Percentiles rank a stretch among this genome's conserved stretches.
phyloP scores from a whole-genome alignment of 2,113 vertebrate species.

The Numenius arquata region DNA sequence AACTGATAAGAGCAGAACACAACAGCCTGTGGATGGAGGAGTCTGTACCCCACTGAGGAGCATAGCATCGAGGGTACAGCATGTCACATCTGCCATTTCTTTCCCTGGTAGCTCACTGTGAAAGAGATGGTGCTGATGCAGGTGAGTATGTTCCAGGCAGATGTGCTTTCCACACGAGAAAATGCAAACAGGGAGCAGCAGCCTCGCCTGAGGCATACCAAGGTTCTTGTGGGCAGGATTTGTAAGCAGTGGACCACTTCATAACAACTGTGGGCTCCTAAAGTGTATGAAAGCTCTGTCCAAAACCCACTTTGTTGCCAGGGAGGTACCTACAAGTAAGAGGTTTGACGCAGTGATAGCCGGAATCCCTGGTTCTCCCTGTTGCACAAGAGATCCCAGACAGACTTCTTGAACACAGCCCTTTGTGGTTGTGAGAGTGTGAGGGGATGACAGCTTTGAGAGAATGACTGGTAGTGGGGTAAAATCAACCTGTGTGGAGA shows the following conservation, averaged over 20 bases:
- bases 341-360: not conserved
- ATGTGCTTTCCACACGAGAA: accelerated
- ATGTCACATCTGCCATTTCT: not conserved
- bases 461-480: not conserved
- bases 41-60: not conserved
- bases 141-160: not conserved
- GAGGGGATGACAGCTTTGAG: not conserved
- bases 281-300: not conserved
- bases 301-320: not conserved
- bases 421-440: not conserved
- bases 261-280: not conserved
- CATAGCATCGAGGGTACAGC: not conserved
- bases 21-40: accelerated
- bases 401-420: not conserved
- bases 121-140: accelerated
- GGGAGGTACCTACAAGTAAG: not conserved
- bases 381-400: not conserved
- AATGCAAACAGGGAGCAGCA: not conserved
- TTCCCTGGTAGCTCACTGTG: not conserved
- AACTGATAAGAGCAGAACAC: not conserved
- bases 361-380: not conserved
- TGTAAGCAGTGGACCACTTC: not conserved
- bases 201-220: accelerated
- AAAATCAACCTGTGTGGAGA: not conserved
- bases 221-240: not conserved